Evolutionary conservation across 2,113 vertebrate species (phyloP), one percentile per base, ranked within the genome.

Genomic region (Elaphurus davidianus): DNA sequence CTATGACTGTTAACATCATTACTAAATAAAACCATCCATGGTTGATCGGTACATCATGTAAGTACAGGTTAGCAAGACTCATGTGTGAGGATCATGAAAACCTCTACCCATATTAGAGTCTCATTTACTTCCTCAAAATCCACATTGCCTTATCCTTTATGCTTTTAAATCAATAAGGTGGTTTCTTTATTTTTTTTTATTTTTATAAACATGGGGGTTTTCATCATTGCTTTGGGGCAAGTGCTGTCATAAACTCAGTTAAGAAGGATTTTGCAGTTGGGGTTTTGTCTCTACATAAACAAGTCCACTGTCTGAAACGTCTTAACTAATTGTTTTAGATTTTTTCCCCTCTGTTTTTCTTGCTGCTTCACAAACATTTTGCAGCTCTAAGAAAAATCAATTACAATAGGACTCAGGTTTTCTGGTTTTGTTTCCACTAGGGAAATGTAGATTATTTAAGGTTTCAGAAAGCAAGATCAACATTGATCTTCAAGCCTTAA

Each of bases 341-440:
- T 64, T 94, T 76, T 84, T 2, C 1, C 52, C 50, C 50, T 87
- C 87, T 92, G 86, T 96, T 96, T 97, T 74, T 96, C 50, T 98
- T 94, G 36, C 17, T 97, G 57, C 96, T 98, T 98, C 93, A 94
- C 50, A 94, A 96, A 82, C 17, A 85, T 16, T 83, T 96, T 97
- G 88, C 88, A 52, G 88, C 96, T 95, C 57, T 86, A 76, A 96
- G 84, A 97, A 97, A 98, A 98, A 98, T 98, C 33, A 94, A 82
- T 91, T 98, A 92, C 82, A 78, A 36, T 74, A 94, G 5, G 1
- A 94, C 97, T 79, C 74, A 40, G 92, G 3, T 96, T 93, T 97
- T 85, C 23, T 28, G 1, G 21, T 59, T 97, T 98, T 93, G 60
- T 64, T 97, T 98, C 95, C 83, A 59, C 91, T 93, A 84, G 14